phyloP scores from a whole-genome alignment of 1,140 invertebrate species.

The Solenopsis fugax region DNA sequence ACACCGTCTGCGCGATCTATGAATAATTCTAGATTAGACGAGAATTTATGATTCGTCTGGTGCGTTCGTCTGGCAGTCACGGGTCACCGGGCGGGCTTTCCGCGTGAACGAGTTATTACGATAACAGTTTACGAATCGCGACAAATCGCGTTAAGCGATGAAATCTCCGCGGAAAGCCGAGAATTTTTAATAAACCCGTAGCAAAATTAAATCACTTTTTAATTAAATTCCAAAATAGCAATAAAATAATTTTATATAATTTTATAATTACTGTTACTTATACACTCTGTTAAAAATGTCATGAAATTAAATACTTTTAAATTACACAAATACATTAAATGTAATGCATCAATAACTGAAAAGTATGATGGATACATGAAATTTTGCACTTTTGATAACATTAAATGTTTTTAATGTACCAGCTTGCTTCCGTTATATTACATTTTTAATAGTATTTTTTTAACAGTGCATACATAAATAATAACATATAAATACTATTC shows the following conservation, averaged over 20 bases:
- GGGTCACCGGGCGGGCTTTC: constrained; percentile 56
- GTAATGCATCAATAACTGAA: no score
- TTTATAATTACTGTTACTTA: not conserved
- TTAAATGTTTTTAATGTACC: no score
- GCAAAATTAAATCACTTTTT: not conserved
- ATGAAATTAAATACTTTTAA: no score
- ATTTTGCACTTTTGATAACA: no score
- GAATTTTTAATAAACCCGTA: not conserved
- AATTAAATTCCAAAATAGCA: not conserved
- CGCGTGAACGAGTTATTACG: constrained; percentile 8
- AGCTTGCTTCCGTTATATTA: no score
- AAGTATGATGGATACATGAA: no score
- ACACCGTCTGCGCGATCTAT: constrained; percentile 43
- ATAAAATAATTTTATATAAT: not conserved
- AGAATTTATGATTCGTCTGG: constrained; percentile 59
- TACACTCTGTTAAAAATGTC: not conserved
- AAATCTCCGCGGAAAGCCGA: not conserved
- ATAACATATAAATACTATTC: no score
- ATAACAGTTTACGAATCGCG: constrained; percentile 40
- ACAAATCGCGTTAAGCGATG: not conserved
- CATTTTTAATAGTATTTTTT: no score
- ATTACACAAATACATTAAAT: no score
- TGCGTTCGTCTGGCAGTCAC: constrained; percentile 45
- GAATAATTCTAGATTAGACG: constrained; percentile 65
- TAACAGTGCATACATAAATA: no score